These are phyloP conservation scores for Germaria angustata DNA, from an alignment of 2,888 invertebrate genomes.

Conservation along the genomic window DNA sequence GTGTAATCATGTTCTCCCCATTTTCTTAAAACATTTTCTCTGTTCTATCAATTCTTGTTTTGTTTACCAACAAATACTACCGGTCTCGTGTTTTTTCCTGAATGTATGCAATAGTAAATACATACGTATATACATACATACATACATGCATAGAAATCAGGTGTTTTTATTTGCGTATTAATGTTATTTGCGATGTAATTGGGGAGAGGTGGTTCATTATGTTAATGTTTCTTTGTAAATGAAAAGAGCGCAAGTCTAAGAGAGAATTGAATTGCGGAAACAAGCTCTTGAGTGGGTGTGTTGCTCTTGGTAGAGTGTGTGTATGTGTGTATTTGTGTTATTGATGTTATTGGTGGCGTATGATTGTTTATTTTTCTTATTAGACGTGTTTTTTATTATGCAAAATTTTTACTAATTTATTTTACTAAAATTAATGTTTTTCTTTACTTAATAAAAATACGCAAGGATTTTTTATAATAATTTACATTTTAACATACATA, in stretches of 20 bases:
- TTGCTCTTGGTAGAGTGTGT: not conserved
- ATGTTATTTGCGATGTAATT: not conserved
- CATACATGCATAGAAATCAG: no score
- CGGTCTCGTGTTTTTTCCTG: constrained; percentile 19
- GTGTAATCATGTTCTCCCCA: not conserved
- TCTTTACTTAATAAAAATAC: not conserved
- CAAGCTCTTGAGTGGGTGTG: constrained; percentile 3
- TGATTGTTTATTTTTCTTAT: not conserved
- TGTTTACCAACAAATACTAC: constrained; percentile 38
- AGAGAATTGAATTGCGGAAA: not conserved
- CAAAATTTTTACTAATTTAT: not conserved
- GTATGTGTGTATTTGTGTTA: not conserved
- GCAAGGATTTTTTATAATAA: not conserved
- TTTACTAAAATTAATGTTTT: not conserved
- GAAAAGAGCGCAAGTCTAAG: constrained; percentile 34
- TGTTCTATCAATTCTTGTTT: not conserved
- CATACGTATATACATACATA: no score
- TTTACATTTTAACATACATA: not conserved
- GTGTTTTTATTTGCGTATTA: constrained; percentile 17
- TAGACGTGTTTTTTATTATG: not conserved
- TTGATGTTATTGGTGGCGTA: constrained; percentile 27
- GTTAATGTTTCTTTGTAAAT: not conserved
- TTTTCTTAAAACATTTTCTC: not conserved
- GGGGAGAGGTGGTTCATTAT: not conserved
- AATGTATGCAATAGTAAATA: no score